Conservation (phyloP, 2,113 vertebrate species). For the Camelus bactrianus region DNA sequence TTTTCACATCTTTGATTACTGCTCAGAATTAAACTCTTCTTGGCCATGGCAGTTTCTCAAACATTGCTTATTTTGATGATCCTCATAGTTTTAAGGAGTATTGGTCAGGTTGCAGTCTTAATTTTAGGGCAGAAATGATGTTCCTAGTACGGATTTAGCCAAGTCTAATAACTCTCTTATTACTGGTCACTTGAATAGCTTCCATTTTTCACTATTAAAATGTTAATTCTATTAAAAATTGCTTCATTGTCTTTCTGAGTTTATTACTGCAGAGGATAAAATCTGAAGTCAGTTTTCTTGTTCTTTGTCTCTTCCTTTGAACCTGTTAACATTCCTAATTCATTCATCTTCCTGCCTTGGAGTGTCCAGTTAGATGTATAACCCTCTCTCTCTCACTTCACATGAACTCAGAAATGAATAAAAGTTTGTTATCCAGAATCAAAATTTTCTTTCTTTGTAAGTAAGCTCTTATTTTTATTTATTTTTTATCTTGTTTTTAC, state of each 20-base stretch:
- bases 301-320: background rate
- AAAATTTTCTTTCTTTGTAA: constrained; percentile 6
- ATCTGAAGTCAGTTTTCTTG: background rate
- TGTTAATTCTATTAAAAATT: background rate
- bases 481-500: background rate
- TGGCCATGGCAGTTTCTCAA: background rate
- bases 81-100: background rate
- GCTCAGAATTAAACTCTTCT: background rate
- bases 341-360: background rate
- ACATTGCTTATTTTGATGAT: background rate
- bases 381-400: background rate
- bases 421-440: background rate
- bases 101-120: background rate
- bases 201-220: background rate
- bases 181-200: background rate
- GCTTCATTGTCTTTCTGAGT: background rate
- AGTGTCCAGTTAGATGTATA: background rate
- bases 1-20: background rate
- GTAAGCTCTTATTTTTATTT: background rate
- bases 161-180: background rate
- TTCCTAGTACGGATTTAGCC: background rate
- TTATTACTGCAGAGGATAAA: background rate
- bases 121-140: background rate
- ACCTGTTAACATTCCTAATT: background rate
- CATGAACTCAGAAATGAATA: background rate